Conservation (phyloP, 2,888 invertebrate genomes). For the Hofmannophila pseudospretella region DNA sequence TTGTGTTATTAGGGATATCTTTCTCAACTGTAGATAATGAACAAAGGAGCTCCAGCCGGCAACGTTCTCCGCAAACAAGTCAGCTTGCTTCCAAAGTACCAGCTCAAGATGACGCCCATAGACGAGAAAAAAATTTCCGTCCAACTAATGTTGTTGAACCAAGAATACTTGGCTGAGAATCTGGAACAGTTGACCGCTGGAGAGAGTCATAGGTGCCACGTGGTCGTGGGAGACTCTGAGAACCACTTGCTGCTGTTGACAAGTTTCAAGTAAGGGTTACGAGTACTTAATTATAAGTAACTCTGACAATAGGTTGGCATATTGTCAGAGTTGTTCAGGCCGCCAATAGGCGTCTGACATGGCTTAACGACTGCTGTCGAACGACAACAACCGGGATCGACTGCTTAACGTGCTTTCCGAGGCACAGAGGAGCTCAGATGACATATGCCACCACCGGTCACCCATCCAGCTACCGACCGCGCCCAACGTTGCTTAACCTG, state of each 20-base stretch:
- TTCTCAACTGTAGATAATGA: slow-evolving; percentile 78
- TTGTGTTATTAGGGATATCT: too few species aligned
- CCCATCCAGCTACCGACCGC: too few species aligned
- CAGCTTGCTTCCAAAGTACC: slow-evolving; percentile 80
- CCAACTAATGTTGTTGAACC: slow-evolving; percentile 59
- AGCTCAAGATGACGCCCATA: slow-evolving; percentile 51
- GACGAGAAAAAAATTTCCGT: slow-evolving; percentile 46
- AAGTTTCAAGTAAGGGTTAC: slow-evolving; percentile 76
- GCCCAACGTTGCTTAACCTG: too few species aligned
- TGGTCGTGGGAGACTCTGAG: slow-evolving; percentile 81
- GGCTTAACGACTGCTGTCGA: too few species aligned
- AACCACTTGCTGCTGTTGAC: slow-evolving; percentile 79
- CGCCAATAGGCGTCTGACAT: too few species aligned
- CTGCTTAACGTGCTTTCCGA: too few species aligned
- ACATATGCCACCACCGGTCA: too few species aligned
- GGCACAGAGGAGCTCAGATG: too few species aligned
- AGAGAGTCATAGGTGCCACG: slow-evolving; percentile 67
- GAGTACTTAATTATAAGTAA: too few species aligned
- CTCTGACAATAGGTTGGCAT: too few species aligned
- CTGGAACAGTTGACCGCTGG: slow-evolving; percentile 65
- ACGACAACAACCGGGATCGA: too few species aligned
- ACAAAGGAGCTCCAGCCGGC: slow-evolving; percentile 85
- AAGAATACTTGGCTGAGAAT: slow-evolving; percentile 55
- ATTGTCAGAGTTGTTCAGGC: too few species aligned
- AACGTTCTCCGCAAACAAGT: slow-evolving; percentile 81